phyloP scores from a whole-genome alignment of 2,888 invertebrate genomes.

The Cerastis rubricosa region DNA sequence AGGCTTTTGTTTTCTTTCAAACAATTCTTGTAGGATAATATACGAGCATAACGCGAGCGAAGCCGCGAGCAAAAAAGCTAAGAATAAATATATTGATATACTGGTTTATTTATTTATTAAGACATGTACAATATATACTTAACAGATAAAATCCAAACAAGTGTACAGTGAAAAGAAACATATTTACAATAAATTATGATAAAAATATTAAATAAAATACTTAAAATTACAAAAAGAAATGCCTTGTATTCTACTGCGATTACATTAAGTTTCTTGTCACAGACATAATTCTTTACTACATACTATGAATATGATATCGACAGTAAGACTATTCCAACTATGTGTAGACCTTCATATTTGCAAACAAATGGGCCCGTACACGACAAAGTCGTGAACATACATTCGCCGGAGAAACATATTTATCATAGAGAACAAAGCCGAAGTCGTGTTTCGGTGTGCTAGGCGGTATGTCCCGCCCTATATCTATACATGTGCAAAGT shows the following conservation, averaged over 20 bases:
- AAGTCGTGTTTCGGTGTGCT: constrained; percentile 66
- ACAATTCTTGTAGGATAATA: not conserved
- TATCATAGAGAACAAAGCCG: constrained; percentile 69
- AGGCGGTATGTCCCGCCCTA: constrained; percentile 64
- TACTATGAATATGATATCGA: not conserved
- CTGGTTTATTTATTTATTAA: too few relatives aligned
- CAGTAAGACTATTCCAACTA: constrained; percentile 28
- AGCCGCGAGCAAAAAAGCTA: not conserved
- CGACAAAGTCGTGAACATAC: constrained; percentile 69
- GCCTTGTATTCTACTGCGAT: not conserved
- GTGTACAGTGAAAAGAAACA: too few relatives aligned
- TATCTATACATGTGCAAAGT: constrained; percentile 56
- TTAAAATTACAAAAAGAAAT: too few relatives aligned
- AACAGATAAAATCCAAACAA: too few relatives aligned
- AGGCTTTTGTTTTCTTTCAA: not conserved
- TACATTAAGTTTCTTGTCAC: not conserved
- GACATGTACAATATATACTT: too few relatives aligned
- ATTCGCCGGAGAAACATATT: constrained; percentile 63
- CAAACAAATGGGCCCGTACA: constrained; percentile 42
- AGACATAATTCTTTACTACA: not conserved
- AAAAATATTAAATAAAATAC: too few relatives aligned
- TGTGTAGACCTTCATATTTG: constrained; percentile 57
- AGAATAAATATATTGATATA: too few relatives aligned
- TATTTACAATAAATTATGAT: too few relatives aligned
- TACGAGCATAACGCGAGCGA: not conserved